Conservation (phyloP, 2,113 vertebrate species). For the Equus przewalskii region DNA sequence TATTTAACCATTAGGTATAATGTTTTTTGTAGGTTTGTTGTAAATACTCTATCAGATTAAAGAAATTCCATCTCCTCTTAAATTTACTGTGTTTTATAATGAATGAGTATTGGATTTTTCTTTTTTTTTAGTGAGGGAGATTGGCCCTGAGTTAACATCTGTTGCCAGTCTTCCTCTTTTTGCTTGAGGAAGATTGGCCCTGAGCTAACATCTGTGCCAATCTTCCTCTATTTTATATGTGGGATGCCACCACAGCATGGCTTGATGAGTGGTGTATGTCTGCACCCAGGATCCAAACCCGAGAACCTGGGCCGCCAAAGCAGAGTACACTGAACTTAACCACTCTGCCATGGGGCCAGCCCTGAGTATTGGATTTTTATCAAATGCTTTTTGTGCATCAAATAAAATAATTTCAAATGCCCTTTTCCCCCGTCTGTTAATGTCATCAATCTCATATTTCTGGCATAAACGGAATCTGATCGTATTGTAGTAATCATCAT, state of each 20-base stretch:
- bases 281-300: too few relatives aligned
- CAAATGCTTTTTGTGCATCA: not conserved
- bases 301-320: too few relatives aligned
- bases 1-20: not conserved
- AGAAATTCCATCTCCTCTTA: not conserved
- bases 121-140: too few relatives aligned
- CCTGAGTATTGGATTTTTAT: not conserved
- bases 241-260: too few relatives aligned
- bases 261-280: too few relatives aligned
- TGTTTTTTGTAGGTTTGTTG: not conserved
- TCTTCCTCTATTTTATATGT: too few relatives aligned
- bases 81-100: not conserved
- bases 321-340: too few relatives aligned
- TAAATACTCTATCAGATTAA: not conserved
- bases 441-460: not conserved
- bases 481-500: not conserved
- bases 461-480: not conserved
- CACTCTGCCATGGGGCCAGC: too few relatives aligned
- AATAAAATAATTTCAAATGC: not conserved
- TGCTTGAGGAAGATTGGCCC: too few relatives aligned
- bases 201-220: too few relatives aligned
- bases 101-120: not conserved
- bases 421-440: not conserved
- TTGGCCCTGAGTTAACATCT: too few relatives aligned
- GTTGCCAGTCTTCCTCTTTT: too few relatives aligned